phyloP scores from a whole-genome alignment of 2,888 invertebrate species.

The Lasioglossum marginatum region DNA sequence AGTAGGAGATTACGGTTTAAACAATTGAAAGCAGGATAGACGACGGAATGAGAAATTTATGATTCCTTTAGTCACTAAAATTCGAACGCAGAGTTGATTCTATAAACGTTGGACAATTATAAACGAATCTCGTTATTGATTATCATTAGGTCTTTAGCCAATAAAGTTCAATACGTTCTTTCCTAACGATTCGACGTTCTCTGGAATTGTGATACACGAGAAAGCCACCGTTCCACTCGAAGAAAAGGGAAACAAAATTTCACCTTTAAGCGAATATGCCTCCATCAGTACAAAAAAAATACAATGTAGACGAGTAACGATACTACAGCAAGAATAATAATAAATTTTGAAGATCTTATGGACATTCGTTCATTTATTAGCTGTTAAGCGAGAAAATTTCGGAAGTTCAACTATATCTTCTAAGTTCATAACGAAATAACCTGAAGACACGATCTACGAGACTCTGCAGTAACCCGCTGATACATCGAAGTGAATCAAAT shows the following conservation, averaged over 20 bases:
- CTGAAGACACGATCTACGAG: neutral
- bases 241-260: neutral
- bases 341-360: neutral
- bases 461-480: neutral
- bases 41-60: neutral
- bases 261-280: neutral
- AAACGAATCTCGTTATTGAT: conserved; percentile 1
- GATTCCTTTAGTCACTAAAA: conserved; percentile 6
- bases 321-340: neutral
- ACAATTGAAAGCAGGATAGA: neutral
- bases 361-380: conserved; percentile 13
- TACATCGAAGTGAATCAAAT: neutral
- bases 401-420: neutral
- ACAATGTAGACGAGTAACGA: neutral
- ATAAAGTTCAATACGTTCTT: conserved; percentile 3
- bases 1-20: neutral
- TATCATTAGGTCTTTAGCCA: conserved; percentile 3
- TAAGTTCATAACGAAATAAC: neutral
- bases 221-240: neutral
- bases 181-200: conserved; percentile 9
- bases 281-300: conserved; percentile 2
- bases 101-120: conserved; percentile 12
- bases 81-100: conserved; percentile 1
- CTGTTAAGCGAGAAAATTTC: neutral
- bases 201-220: neutral